Evolutionary conservation across 2,113 vertebrate genomes (phyloP).

Genomic region (Nothobranchius furzeri): DNA sequence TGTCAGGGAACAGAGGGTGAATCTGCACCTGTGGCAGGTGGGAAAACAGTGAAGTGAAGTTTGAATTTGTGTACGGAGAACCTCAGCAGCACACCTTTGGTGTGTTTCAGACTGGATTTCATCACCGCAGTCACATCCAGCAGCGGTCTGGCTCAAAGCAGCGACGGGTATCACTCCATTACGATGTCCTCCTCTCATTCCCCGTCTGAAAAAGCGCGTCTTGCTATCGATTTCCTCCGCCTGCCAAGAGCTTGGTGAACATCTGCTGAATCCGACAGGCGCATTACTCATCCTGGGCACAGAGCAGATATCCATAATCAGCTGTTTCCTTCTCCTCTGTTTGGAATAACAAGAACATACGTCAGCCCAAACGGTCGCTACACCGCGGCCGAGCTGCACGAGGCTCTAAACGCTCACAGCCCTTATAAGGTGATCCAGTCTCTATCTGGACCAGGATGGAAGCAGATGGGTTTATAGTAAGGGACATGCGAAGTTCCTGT

Average conservation of each 20-base stretch:
- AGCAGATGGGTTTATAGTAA: constrained; percentile 37
- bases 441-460: constrained; percentile 11
- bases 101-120: constrained; percentile 45
- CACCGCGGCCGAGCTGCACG: constrained; percentile 28
- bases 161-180: constrained; percentile 60
- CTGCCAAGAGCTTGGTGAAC: constrained; percentile 61
- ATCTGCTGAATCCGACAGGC: constrained; percentile 46
- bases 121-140: constrained; percentile 24
- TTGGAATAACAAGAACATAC: constrained; percentile 63
- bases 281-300: constrained; percentile 60
- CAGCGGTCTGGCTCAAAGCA: constrained; percentile 30
- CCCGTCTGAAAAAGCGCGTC: constrained; percentile 56
- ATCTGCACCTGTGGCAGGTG: background rate
- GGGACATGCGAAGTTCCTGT: constrained; percentile 27
- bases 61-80: constrained; percentile 14
- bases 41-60: background rate
- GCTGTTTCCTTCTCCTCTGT: constrained; percentile 57
- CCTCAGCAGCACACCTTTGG: background rate
- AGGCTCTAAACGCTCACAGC: constrained; percentile 30
- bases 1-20: constrained; percentile 3
- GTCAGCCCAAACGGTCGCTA: constrained; percentile 50
- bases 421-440: constrained; percentile 57
- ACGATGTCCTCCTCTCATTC: constrained; percentile 34
- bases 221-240: constrained; percentile 62
- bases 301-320: constrained; percentile 69